Evolutionary conservation across 2,113 vertebrate species (phyloP).

Genomic region (Benitochromis conjunctus): DNA sequence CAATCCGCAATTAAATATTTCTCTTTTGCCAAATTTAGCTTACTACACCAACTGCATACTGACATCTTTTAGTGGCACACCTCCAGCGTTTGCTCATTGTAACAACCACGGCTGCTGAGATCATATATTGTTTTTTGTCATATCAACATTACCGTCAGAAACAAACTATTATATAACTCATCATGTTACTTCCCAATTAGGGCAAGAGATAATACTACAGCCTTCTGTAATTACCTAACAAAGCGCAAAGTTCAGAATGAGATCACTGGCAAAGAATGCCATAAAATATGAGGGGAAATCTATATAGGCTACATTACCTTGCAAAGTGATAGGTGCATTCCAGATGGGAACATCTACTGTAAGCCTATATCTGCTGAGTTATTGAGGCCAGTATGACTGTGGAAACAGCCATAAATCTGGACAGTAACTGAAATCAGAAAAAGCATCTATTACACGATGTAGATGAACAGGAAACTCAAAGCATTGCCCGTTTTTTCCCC

Average conservation of each 20-base stretch:
- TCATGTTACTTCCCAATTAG: background rate
- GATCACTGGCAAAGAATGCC: background rate
- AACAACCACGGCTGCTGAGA: background rate
- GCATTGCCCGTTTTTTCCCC: background rate
- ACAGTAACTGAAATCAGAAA: slow-evolving; percentile 12
- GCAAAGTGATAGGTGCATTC: slow-evolving; percentile 18
- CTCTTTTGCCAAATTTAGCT: background rate
- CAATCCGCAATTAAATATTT: background rate
- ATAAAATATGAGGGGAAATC: background rate
- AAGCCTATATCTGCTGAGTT: slow-evolving; percentile 25
- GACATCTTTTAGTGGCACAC: background rate
- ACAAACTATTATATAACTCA: background rate
- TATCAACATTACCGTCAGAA: background rate
- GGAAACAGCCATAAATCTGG: slow-evolving; percentile 38
- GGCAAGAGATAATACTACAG: background rate
- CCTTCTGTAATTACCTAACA: background rate
- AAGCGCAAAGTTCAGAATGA: slow-evolving; percentile 12
- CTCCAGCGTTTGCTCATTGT: background rate
- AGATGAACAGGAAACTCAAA: slow-evolving; percentile 14
- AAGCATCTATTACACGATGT: slow-evolving; percentile 21
- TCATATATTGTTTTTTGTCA: background rate
- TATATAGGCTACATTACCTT: background rate
- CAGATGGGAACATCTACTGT: slow-evolving; percentile 34
- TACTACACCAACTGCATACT: background rate
- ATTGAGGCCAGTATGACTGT: slow-evolving; percentile 8